Percentiles rank a stretch among this genome's conserved stretches.
Evolutionary conservation across 2,888 invertebrate genomes (phyloP).

Genomic region (Sinodicranocentrus sp.): DNA sequence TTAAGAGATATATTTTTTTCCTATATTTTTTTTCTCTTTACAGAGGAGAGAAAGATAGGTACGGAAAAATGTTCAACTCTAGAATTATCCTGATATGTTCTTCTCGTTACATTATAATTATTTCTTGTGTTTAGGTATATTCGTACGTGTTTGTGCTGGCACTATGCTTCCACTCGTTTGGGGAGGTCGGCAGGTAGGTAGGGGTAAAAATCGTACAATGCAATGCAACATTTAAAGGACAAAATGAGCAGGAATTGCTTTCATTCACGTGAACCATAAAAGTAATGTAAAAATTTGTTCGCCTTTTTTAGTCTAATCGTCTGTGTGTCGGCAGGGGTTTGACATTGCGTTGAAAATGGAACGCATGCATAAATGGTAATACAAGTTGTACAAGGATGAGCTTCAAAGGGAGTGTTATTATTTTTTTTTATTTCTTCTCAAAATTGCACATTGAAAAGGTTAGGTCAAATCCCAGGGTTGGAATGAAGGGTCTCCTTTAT

Average conservation of each 20-base stretch:
- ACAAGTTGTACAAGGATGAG: too few species aligned
- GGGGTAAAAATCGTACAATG: neutral
- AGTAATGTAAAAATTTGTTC: too few species aligned
- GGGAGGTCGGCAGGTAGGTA: neutral
- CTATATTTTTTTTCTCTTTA: neutral
- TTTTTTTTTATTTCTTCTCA: too few species aligned
- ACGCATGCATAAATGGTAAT: too few species aligned
- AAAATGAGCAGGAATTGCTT: conserved; percentile 1
- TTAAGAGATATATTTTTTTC: too few species aligned
- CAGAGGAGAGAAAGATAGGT: neutral
- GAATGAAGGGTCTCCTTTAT: too few species aligned
- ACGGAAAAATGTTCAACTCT: conserved; percentile 20
- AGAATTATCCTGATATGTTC: conserved; percentile 27
- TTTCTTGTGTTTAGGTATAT: neutral
- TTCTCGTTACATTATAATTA: conserved; percentile 47
- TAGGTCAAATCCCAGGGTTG: too few species aligned
- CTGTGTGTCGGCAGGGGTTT: too few species aligned
- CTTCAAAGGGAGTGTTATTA: too few species aligned
- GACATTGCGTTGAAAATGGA: too few species aligned
- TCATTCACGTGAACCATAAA: conserved; percentile 12
- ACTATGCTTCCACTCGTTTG: neutral
- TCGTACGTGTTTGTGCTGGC: neutral
- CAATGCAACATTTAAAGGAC: neutral
- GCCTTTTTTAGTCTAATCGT: too few species aligned
- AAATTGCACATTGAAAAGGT: too few species aligned